Conservation (phyloP, 2,113 vertebrate genomes). For the Phalacrocorax carbo region DNA sequence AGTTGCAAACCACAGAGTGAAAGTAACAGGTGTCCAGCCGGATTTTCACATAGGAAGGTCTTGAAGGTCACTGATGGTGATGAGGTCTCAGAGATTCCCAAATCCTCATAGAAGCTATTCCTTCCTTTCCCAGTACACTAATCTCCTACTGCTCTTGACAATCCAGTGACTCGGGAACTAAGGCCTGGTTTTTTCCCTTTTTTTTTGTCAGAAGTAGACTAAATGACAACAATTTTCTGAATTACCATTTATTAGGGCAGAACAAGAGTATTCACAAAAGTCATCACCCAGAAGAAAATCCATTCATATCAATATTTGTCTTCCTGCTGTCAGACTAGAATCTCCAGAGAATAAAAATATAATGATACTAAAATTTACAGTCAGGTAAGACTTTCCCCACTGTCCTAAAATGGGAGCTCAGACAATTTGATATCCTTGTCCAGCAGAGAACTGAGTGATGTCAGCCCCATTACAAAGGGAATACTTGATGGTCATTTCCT, state of each 20-base stretch:
- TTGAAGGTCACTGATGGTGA: slow-evolving; percentile 18
- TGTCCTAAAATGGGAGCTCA: neutral
- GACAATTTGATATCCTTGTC: slow-evolving; percentile 14
- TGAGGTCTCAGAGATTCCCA: slow-evolving; percentile 41
- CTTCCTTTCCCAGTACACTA: slow-evolving; percentile 32
- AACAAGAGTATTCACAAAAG: neutral
- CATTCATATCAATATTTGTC: neutral
- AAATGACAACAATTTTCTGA: slow-evolving; percentile 22
- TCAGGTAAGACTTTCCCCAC: slow-evolving; percentile 13
- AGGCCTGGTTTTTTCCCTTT: neutral
- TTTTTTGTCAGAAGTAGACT: neutral
- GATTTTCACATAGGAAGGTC: slow-evolving; percentile 37
- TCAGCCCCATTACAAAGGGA: slow-evolving; percentile 8
- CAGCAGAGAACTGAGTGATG: neutral
- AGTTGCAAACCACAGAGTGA: slow-evolving; percentile 41
- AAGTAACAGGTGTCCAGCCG: slow-evolving; percentile 52
- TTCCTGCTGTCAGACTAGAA: slow-evolving; percentile 6
- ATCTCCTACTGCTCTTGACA: slow-evolving; percentile 4
- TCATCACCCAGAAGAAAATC: slow-evolving; percentile 6
- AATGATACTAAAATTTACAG: slow-evolving; percentile 26
- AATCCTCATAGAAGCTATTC: slow-evolving; percentile 21
- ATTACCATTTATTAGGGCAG: neutral
- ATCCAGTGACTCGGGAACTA: neutral
- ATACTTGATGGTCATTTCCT: slow-evolving; percentile 28
- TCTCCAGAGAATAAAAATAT: neutral